Percentiles rank a stretch among this genome's conserved stretches.
These are phyloP conservation scores for Caenorhabditis japonica DNA, from an alignment of 2,888 invertebrate genomes.

Conservation along the genomic window DNA sequence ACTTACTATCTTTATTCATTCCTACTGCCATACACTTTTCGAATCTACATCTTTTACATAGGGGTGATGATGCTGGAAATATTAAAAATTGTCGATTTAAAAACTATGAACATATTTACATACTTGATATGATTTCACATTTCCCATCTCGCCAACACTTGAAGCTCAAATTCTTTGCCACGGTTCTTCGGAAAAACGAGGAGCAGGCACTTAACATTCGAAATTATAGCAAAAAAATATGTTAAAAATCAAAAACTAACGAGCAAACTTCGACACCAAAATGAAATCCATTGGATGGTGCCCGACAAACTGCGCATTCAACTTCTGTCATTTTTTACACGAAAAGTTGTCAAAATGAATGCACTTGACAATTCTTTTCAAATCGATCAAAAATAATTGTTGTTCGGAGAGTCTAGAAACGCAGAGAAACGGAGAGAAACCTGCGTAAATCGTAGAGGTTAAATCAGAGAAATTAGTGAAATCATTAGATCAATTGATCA, in stretches of 20 bases:
- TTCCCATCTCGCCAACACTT: too few relatives aligned
- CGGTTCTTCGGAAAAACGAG: slow-evolving; percentile 5
- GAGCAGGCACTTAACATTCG: slow-evolving; percentile 9
- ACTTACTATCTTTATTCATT: slow-evolving; percentile 34
- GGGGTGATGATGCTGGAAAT: slow-evolving; percentile 22
- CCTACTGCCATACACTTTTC: slow-evolving; percentile 35
- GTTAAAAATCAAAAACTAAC: background rate
- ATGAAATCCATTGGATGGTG: slow-evolving; percentile 34
- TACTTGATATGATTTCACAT: too few relatives aligned
- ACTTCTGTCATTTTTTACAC: background rate
- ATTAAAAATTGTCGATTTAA: too few relatives aligned
- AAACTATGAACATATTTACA: background rate
- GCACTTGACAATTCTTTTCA: too few relatives aligned
- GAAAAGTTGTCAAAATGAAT: background rate
- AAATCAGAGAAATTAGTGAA: too few relatives aligned
- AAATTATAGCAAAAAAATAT: too few relatives aligned
- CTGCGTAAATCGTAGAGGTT: too few relatives aligned
- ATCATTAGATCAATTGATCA: too few relatives aligned
- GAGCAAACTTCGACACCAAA: slow-evolving; percentile 41
- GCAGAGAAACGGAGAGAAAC: too few relatives aligned
- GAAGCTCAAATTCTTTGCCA: slow-evolving; percentile 1
- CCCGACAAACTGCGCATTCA: slow-evolving; percentile 29
- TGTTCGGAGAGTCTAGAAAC: too few relatives aligned
- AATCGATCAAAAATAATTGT: too few relatives aligned
- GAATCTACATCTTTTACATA: slow-evolving; percentile 47